These are phyloP conservation scores for Drosophila tripunctata DNA, from an alignment of 2,888 invertebrate species.

Conservation along the genomic window DNA sequence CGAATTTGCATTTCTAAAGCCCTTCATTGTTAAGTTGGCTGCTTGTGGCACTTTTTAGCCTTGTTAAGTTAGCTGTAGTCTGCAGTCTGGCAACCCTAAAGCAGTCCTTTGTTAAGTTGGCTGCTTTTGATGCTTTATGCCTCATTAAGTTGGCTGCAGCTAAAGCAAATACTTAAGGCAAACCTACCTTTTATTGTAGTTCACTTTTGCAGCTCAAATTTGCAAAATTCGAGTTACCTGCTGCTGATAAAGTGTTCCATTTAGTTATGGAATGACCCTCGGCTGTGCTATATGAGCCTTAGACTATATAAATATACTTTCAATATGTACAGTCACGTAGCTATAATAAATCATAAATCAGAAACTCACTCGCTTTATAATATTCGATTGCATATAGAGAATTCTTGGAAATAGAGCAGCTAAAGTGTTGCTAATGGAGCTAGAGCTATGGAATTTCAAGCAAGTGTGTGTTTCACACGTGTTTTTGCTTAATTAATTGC, in stretches of 20 bases:
- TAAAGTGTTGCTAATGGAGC: conserved; percentile 1
- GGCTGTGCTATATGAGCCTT: background rate
- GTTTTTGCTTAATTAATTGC: conserved; percentile 20
- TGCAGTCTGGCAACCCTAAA: background rate
- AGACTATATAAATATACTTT: conserved; percentile 6
- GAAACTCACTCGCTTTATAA: conserved; percentile 1
- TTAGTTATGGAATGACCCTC: conserved; percentile 11
- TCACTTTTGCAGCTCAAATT: background rate
- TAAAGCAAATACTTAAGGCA: background rate
- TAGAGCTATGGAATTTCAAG: background rate
- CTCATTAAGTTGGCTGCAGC: background rate
- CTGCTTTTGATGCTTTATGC: background rate
- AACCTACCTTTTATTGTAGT: background rate
- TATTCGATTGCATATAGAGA: background rate
- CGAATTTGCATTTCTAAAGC: no score
- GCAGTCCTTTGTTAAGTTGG: background rate
- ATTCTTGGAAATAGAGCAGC: background rate
- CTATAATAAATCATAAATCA: conserved; percentile 18
- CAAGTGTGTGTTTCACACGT: conserved; percentile 25
- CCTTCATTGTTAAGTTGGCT: no score
- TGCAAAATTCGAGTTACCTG: background rate
- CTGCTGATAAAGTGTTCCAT: background rate
- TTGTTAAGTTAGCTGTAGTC: no score
- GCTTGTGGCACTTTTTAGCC: no score
- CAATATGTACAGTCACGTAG: conserved; percentile 22